Base-by-base conservation (phyloP, 2,113 vertebrate species). In the Halichoeres trimaculatus region DNA sequence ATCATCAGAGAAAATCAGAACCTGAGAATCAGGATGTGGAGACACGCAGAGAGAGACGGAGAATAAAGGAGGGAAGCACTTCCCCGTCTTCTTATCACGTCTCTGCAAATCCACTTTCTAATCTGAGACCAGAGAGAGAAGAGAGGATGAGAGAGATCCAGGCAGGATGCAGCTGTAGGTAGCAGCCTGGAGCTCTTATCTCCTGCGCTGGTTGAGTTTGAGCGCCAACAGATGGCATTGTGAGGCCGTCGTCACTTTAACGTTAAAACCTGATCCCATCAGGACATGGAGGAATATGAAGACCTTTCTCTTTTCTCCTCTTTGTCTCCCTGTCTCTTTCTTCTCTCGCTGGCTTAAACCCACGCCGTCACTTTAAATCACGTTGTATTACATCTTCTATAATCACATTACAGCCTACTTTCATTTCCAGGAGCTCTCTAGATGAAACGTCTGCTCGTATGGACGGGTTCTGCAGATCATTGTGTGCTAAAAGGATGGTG, bases 371-470 rank as follows among this genome's bases (percentile, higher is more conserved):
- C 82, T 78, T 80, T 63, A 74, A 88, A 89, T 84, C 34, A 60
- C 55, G 61, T 63, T 73, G 75, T 74, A 82, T 78, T 74, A 80
- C 70, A 76, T 86, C 71, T 70, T 36, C 11, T 45, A 58, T 86
- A 86, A 90, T 86, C 80, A 74, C 48, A 77, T 91, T 79, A 78
- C 78, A 61, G 56, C 47, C 65, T 77, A 74, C 72, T 85, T 89
- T 62, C 78, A 76, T 84, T 76, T 85, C 78, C 70, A 51, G 4
- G 38, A 66, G 66, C 76, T 64, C 64, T 40, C 40, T 19, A n/a
- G n/a, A n/a, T n/a, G n/a, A 6, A 30, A 30, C 6, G 3, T 30
- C 30, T 59, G 55, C 55, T 76, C 40, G 34, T 24, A 8, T 10
- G 5, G 75, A 75, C 41, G 53, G 52, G 5, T 64, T 65, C 23